Conservation (phyloP, 2,113 vertebrate genomes). For the Eublepharis macularius region DNA sequence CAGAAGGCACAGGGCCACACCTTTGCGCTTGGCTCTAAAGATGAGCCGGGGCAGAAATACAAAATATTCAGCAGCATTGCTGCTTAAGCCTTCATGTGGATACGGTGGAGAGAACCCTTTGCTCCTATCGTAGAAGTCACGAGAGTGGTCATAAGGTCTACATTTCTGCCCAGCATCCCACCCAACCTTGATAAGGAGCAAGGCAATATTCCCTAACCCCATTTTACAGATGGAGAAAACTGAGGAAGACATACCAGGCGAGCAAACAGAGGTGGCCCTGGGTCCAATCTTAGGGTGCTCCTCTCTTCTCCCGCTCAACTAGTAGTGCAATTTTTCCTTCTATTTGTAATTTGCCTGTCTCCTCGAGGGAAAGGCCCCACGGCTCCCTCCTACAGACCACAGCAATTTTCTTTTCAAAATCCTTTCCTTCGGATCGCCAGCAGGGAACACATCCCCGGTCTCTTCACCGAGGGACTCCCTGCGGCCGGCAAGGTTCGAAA, state of each 20-base stretch:
- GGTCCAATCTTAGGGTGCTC: too few relatives aligned
- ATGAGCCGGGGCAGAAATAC: neutral
- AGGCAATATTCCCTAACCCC: too few relatives aligned
- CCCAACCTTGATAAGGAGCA: neutral
- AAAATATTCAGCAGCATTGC: neutral
- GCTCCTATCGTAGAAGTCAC: neutral
- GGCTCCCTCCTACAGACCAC: neutral
- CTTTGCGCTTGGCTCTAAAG: too few relatives aligned
- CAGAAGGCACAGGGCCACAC: too few relatives aligned
- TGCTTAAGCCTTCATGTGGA: neutral
- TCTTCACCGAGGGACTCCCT: neutral
- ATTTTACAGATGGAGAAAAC: neutral
- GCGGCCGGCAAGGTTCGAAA: neutral
- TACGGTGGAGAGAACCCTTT: too few relatives aligned
- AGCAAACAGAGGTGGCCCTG: neutral
- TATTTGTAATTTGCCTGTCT: too few relatives aligned
- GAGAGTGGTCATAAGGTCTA: neutral
- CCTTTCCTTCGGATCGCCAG: neutral
- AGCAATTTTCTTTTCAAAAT: too few relatives aligned
- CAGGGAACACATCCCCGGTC: neutral
- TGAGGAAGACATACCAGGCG: neutral
- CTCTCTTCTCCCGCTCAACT: neutral
- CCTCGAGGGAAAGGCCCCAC: neutral
- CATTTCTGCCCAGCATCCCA: neutral
- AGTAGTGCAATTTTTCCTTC: neutral